These are phyloP conservation scores for Sarcophilus harrisii DNA, from an alignment of 2,797 vertebrate species.

Conservation along the genomic window DNA sequence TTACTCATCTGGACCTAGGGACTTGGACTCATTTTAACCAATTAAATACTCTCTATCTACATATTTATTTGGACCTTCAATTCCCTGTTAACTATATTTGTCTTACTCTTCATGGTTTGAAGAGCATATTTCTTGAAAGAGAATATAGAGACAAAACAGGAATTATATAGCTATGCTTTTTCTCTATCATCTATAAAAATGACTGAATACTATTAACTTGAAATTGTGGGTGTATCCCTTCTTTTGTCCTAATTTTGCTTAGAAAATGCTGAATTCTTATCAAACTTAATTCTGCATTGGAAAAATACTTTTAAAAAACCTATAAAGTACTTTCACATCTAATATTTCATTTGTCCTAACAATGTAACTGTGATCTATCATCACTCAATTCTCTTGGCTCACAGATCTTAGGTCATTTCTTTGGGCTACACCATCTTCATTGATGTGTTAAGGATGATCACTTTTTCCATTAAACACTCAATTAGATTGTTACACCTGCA, in stretches of 20 bases:
- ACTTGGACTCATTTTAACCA: background rate
- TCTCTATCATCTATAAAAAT: background rate
- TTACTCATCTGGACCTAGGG: background rate
- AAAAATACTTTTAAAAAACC: background rate
- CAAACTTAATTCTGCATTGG: background rate
- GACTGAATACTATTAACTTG: background rate
- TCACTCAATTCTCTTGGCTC: slow-evolving; percentile 50
- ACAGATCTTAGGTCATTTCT: slow-evolving; percentile 40
- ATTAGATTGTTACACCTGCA: slow-evolving; percentile 56
- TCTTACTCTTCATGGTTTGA: background rate
- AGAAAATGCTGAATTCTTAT: background rate
- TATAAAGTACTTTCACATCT: slow-evolving; percentile 52
- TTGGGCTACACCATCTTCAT: slow-evolving; percentile 60
- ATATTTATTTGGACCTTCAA: background rate
- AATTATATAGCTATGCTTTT: background rate
- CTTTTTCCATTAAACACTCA: slow-evolving; percentile 26
- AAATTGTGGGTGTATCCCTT: background rate
- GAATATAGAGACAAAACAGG: background rate
- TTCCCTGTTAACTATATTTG: background rate
- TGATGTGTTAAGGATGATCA: slow-evolving; percentile 38
- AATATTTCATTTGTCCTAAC: slow-evolving; percentile 46
- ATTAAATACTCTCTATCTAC: background rate
- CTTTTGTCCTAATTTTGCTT: background rate
- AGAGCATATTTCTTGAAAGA: background rate
- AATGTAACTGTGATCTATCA: slow-evolving; percentile 54